Percentiles rank a stretch among this genome's conserved stretches.
These are phyloP conservation scores for Oophaga pumilio DNA, from an alignment of 2,113 vertebrate species.

Conservation along the genomic window DNA sequence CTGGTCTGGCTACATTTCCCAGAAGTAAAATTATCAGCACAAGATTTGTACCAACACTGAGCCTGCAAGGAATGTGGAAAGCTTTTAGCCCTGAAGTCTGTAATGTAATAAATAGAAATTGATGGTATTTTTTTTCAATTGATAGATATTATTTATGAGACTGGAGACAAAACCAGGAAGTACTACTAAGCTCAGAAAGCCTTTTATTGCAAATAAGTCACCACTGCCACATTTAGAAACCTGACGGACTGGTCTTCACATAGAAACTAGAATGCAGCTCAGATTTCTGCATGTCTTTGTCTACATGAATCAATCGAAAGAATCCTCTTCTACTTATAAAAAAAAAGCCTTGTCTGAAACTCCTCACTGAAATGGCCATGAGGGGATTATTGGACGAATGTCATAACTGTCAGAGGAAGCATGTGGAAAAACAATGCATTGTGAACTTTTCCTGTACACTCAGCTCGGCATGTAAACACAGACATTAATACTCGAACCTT, in stretches of 20 bases:
- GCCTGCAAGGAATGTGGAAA: not conserved
- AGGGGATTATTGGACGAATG: not conserved
- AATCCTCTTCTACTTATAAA: not conserved
- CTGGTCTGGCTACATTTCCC: no score
- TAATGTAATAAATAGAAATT: not conserved
- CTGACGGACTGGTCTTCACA: not conserved
- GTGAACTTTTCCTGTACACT: constrained; percentile 6
- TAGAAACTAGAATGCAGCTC: not conserved
- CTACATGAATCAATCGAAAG: not conserved
- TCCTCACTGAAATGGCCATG: not conserved
- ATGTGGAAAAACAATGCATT: not conserved
- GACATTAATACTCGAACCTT: not conserved
- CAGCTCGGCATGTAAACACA: not conserved
- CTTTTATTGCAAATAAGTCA: not conserved
- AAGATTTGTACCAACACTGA: no score
- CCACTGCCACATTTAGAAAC: not conserved
- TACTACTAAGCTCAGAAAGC: not conserved
- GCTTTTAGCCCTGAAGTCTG: not conserved
- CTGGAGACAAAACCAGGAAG: not conserved
- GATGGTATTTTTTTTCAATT: not conserved
- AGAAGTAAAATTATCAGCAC: no score
- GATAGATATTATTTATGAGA: no score
- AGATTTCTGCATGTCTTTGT: not conserved
- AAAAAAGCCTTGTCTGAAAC: not conserved
- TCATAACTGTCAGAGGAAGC: not conserved